These are phyloP conservation scores for Albula goreensis DNA, from an alignment of 2,113 vertebrate genomes.

Conservation along the genomic window DNA sequence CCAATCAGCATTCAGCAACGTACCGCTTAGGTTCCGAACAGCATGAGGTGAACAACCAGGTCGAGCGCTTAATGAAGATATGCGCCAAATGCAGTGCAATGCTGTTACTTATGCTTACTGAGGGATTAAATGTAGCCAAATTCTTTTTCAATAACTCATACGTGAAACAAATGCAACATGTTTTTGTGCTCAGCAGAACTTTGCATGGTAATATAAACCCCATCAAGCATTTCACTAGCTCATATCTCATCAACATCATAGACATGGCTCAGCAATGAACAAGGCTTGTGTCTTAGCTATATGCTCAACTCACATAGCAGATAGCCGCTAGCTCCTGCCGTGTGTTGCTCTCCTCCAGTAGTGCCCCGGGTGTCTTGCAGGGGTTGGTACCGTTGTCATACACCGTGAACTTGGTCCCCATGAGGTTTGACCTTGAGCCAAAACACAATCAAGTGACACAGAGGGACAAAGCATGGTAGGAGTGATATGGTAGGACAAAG, in stretches of 20 bases:
- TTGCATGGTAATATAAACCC: too few species aligned
- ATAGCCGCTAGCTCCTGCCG: slow-evolving; percentile 92
- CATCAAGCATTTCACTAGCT: too few species aligned
- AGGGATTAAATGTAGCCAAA: too few species aligned
- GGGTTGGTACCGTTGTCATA: slow-evolving; percentile 90
- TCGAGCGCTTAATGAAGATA: not conserved
- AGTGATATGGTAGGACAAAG: too few species aligned
- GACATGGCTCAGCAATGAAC: too few species aligned
- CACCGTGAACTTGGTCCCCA: slow-evolving; percentile 96
- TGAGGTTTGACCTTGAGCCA: slow-evolving; percentile 86
- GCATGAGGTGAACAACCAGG: not conserved
- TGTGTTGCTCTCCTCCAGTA: slow-evolving; percentile 77
- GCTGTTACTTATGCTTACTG: too few species aligned
- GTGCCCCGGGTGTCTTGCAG: slow-evolving; percentile 74
- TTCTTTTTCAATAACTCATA: too few species aligned
- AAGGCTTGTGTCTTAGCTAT: not conserved
- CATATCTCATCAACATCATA: too few species aligned
- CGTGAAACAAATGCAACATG: too few species aligned
- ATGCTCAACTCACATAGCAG: slow-evolving; percentile 82
- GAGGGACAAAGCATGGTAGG: not conserved
- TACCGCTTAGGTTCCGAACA: not conserved
- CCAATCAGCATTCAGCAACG: not conserved
- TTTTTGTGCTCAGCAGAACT: too few species aligned
- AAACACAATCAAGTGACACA: not conserved
- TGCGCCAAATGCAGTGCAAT: not conserved